Percentiles rank a stretch among this genome's conserved stretches.
Evolutionary conservation across 1,140 invertebrate genomes (phyloP).

Genomic region (Holcopasites calliopsidis): DNA sequence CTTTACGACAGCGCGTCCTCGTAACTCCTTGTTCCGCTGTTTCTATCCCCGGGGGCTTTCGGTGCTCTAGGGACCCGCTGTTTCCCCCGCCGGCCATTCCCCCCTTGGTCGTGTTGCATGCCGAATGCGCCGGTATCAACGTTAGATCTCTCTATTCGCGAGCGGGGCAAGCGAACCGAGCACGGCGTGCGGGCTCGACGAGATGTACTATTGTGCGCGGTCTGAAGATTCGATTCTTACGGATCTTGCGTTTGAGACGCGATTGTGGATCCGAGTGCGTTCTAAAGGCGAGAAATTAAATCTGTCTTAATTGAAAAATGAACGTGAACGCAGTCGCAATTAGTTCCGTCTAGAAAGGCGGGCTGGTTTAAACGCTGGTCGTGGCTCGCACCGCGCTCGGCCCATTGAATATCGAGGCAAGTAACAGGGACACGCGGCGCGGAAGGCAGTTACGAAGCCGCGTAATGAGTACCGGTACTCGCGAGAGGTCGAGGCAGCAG

Average conservation of each 20-base stretch:
- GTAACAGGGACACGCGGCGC: conserved; percentile 34
- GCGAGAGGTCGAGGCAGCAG: conserved; percentile 43
- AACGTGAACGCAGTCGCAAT: too few relatives aligned
- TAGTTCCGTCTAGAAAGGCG: too few relatives aligned
- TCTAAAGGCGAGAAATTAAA: too few relatives aligned
- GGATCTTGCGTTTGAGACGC: too few relatives aligned
- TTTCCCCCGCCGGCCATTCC: background rate
- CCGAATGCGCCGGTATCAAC: conserved; percentile 20
- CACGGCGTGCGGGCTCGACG: background rate
- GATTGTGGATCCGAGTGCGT: too few relatives aligned
- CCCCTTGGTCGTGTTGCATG: conserved; percentile 9
- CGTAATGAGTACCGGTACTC: conserved; percentile 46
- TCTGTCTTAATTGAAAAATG: too few relatives aligned
- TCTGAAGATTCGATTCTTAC: background rate
- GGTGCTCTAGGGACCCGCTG: background rate
- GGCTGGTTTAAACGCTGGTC: too few relatives aligned
- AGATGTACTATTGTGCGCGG: background rate
- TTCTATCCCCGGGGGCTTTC: conserved; percentile 20
- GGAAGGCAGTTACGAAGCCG: conserved; percentile 30
- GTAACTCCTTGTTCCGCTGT: conserved; percentile 48
- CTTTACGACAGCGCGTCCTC: conserved; percentile 64
- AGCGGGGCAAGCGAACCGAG: background rate
- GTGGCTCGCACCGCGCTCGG: too few relatives aligned
- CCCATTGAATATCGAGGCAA: conserved; percentile 39
- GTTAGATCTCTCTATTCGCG: conserved; percentile 40